These are phyloP conservation scores for Alosa alosa DNA, from an alignment of 2,113 vertebrate genomes.

Conservation along the genomic window DNA sequence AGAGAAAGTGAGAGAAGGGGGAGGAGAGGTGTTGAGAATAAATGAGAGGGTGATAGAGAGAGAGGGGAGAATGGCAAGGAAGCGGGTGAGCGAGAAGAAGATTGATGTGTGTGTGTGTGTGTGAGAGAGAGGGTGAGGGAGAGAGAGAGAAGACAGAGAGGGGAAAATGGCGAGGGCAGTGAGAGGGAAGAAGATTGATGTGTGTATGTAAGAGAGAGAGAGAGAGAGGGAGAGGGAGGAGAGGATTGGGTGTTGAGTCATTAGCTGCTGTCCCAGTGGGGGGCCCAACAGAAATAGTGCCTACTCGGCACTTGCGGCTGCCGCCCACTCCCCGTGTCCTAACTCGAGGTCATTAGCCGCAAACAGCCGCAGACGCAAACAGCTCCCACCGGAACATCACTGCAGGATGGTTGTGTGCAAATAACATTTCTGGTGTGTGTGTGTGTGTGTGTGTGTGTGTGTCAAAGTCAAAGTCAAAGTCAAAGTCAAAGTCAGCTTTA, in stretches of 20 bases:
- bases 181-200: no score
- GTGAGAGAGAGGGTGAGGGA: no score
- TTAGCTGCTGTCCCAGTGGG: not conserved
- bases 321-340: conserved; percentile 1
- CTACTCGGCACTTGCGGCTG: conserved; percentile 12
- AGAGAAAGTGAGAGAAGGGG: no score
- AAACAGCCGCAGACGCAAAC: not conserved
- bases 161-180: no score
- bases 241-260: not conserved
- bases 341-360: not conserved
- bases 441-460: not conserved
- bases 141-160: no score
- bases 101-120: no score
- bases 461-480: no score
- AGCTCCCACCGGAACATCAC: not conserved
- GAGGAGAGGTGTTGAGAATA: no score
- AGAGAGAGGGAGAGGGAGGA: not conserved
- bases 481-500: no score
- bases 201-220: not conserved
- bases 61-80: not conserved
- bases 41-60: no score
- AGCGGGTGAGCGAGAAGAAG: not conserved
- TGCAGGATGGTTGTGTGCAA: not conserved
- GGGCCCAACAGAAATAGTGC: not conserved
- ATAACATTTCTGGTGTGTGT: not conserved